These are phyloP conservation scores for Monoplex corrugatus DNA, from an alignment of 2,888 invertebrate species.

Conservation along the genomic window DNA sequence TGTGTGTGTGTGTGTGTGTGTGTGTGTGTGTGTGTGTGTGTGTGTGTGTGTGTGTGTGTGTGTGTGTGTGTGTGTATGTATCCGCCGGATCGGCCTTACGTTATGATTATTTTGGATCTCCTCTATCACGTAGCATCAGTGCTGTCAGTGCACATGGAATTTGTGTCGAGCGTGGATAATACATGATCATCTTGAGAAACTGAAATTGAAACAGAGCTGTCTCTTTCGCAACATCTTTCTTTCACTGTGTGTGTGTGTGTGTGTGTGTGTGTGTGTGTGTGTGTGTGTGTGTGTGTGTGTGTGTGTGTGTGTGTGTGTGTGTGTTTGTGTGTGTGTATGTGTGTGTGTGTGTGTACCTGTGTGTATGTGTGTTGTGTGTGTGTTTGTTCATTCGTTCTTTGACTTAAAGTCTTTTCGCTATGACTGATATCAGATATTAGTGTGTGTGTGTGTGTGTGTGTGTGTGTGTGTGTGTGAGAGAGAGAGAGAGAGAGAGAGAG, in stretches of 20 bases:
- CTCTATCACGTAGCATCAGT: background rate
- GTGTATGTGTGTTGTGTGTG: background rate
- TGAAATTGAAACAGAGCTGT: too few relatives aligned
- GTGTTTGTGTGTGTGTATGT: too few relatives aligned
- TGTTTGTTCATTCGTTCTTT: background rate
- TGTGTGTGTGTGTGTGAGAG: background rate
- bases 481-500: background rate
- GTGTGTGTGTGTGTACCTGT: background rate
- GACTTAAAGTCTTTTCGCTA: too few relatives aligned
- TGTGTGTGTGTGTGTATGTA: too few relatives aligned
- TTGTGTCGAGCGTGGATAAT: too few relatives aligned
- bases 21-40: background rate
- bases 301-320: background rate
- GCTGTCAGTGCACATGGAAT: too few relatives aligned
- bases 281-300: conserved; percentile 17
- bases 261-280: background rate
- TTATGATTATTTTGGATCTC: background rate
- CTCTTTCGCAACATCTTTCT: background rate
- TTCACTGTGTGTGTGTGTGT: background rate
- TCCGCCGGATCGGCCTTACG: too few relatives aligned
- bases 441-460: background rate
- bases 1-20: background rate
- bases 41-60: too few relatives aligned
- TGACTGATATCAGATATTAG: too few relatives aligned
- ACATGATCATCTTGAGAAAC: too few relatives aligned